phyloP scores from a whole-genome alignment of 1,140 invertebrate genomes.

The Drosophila santomea region DNA sequence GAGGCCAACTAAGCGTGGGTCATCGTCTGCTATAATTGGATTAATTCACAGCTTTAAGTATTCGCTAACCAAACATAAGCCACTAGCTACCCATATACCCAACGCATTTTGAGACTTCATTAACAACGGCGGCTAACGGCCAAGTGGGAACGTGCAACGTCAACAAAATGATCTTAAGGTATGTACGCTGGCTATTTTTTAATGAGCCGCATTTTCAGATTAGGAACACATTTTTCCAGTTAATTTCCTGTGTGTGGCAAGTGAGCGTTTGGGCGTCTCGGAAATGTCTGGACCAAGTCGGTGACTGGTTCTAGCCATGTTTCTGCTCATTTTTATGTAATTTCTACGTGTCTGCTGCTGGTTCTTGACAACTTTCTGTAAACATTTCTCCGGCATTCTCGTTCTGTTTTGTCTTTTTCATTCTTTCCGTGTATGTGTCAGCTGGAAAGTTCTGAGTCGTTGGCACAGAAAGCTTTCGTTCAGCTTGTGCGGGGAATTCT shows the following conservation, averaged over 20 bases:
- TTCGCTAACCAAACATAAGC: constrained; percentile 37
- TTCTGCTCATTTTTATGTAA: constrained; percentile 54
- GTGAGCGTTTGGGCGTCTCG: constrained; percentile 16
- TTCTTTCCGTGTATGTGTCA: constrained; percentile 28
- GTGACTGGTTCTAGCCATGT: constrained; percentile 32
- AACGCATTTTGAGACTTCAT: constrained; percentile 73
- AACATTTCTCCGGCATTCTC: constrained; percentile 37
- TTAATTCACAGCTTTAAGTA: constrained; percentile 55
- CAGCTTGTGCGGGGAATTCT: constrained; percentile 34
- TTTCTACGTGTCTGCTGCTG: constrained; percentile 43
- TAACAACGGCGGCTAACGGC: constrained; percentile 57
- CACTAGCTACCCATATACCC: constrained; percentile 4
- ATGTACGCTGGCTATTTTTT: constrained; percentile 62
- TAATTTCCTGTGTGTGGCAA: constrained; percentile 58
- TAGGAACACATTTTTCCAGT: constrained; percentile 58
- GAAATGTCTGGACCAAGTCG: constrained; percentile 19
- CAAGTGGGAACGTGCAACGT: constrained; percentile 72
- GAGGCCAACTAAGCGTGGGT: constrained; percentile 62
- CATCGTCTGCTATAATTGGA: constrained; percentile 65
- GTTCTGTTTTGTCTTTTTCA: constrained; percentile 22
- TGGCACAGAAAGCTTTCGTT: constrained; percentile 60
- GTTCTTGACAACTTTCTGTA: constrained; percentile 50
- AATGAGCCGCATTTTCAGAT: constrained; percentile 55
- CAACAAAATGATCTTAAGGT: constrained; percentile 82
- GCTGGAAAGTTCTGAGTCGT: constrained; percentile 57